Conservation (phyloP, 1,140 invertebrate genomes). For the Drosophila neocordata region DNA sequence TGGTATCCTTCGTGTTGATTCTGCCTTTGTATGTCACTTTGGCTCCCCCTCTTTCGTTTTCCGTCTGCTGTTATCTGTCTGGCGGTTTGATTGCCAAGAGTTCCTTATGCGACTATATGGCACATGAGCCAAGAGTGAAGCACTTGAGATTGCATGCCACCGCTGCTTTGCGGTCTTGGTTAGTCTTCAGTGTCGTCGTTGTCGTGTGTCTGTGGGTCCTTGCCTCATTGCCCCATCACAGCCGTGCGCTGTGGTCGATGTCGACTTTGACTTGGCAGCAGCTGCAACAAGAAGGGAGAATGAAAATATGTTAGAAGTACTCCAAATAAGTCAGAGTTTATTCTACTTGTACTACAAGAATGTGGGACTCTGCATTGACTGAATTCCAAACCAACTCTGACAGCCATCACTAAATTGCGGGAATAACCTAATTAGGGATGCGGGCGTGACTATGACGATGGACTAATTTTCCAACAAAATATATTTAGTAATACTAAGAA, state of each 20-base stretch:
- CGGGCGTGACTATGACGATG: background rate
- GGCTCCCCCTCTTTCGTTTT: background rate
- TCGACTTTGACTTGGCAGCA: constrained; percentile 37
- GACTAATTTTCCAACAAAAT: background rate
- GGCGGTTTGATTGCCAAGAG: constrained; percentile 5
- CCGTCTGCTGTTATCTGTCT: constrained; percentile 5
- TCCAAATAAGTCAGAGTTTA: constrained; percentile 51
- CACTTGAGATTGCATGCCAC: constrained; percentile 55
- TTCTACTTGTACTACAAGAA: constrained; percentile 36
- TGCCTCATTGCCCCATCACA: constrained; percentile 53
- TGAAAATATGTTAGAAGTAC: constrained; percentile 29
- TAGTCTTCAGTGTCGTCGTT: constrained; percentile 2
- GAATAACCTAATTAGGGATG: constrained; percentile 16
- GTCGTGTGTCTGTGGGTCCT: constrained; percentile 3
- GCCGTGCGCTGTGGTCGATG: constrained; percentile 33
- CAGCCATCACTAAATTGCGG: background rate
- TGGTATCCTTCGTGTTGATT: constrained; percentile 4
- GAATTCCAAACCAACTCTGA: constrained; percentile 10
- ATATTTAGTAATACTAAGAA: background rate
- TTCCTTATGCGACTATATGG: constrained; percentile 26
- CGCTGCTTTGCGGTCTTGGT: constrained; percentile 21
- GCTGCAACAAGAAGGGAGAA: constrained; percentile 45
- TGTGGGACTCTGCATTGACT: constrained; percentile 1
- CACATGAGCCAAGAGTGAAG: constrained; percentile 44
- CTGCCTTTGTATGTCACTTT: constrained; percentile 5